Evolutionary conservation across 2,113 vertebrate genomes (phyloP).

Genomic region (Varanus salvator): DNA sequence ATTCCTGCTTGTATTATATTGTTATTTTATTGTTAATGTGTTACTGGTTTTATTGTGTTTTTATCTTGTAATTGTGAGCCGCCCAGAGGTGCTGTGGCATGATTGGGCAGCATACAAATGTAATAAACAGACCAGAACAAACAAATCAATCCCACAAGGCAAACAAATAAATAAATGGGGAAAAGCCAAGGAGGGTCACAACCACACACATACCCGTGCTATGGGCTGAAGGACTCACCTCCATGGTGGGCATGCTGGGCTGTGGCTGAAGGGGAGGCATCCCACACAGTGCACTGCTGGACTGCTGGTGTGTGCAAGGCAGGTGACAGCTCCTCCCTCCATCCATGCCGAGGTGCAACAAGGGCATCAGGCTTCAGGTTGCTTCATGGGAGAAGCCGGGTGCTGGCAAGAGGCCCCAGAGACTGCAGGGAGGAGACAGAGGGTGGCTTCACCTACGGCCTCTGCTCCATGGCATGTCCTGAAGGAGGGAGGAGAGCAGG

Average conservation of each 20-base stretch:
- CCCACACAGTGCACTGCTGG: conserved; percentile 56
- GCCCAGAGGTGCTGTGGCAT: no score
- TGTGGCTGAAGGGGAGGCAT: conserved; percentile 58
- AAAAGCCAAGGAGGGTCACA: no score
- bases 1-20: no score
- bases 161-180: no score
- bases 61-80: no score
- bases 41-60: no score
- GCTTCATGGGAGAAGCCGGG: conserved; percentile 55
- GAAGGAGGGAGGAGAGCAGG: not conserved
- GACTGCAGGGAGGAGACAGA: not conserved
- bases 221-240: conserved; percentile 72
- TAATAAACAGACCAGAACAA: no score
- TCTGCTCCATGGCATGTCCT: conserved; percentile 71
- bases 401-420: not conserved
- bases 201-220: no score
- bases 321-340: conserved; percentile 73
- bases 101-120: no score
- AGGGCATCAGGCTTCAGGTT: conserved; percentile 73
- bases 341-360: conserved; percentile 77
- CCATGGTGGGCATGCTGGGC: conserved; percentile 44
- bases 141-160: no score
- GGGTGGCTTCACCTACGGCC: conserved; percentile 66
- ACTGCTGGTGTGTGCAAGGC: conserved; percentile 70
- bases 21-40: no score